phyloP scores from a whole-genome alignment of 2,888 invertebrate species.

The Nebria salina region DNA sequence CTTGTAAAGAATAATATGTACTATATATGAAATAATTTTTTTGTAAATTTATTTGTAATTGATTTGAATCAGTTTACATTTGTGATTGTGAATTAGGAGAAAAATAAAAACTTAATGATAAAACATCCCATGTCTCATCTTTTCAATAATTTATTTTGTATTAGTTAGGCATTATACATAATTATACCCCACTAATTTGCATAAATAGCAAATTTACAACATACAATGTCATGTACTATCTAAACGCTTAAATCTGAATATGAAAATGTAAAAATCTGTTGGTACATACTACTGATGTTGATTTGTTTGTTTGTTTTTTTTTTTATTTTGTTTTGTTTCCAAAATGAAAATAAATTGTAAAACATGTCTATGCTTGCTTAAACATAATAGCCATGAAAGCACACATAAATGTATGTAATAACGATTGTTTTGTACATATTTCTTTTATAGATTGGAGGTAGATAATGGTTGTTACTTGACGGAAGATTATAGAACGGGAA shows the following conservation, averaged over 20 bases:
- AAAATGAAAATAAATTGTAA: background rate
- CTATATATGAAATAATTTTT: no score
- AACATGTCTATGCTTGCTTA: background rate
- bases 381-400: background rate
- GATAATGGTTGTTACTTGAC: background rate
- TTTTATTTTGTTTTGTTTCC: background rate
- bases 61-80: no score
- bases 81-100: no score
- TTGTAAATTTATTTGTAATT: no score
- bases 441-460: background rate
- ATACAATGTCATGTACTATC: slow-evolving; percentile 51
- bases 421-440: background rate
- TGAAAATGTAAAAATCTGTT: slow-evolving; percentile 58
- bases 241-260: slow-evolving; percentile 57
- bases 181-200: slow-evolving; percentile 60
- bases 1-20: no score
- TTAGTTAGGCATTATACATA: slow-evolving; percentile 58
- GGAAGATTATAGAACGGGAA: slow-evolving; percentile 1
- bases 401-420: background rate
- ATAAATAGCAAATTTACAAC: slow-evolving; percentile 59
- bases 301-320: slow-evolving; percentile 30
- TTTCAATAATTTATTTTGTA: slow-evolving; percentile 54
- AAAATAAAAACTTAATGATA: background rate
- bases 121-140: background rate
- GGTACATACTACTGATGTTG: slow-evolving; percentile 55